Percentiles rank a stretch among this genome's conserved stretches.
Conservation (phyloP, 2,797 vertebrate genomes). For the Micrastur ruficollis region DNA sequence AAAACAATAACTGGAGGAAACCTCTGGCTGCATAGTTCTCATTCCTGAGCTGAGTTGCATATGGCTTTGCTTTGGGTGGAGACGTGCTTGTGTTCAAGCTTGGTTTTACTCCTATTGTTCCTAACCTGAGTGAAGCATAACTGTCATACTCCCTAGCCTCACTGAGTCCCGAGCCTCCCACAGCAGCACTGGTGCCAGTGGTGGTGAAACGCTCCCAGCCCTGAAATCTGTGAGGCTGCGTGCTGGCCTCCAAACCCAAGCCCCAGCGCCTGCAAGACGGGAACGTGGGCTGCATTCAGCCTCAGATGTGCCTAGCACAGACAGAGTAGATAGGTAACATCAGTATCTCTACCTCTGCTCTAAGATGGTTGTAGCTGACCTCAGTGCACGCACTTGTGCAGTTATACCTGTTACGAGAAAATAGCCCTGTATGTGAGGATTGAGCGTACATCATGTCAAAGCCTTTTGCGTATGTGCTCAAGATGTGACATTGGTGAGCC, state of each 20-base stretch:
- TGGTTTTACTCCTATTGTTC: conserved; percentile 1
- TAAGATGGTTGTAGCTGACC: not conserved
- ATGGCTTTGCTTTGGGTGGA: conserved; percentile 54
- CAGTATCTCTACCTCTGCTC: not conserved
- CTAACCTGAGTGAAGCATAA: not conserved
- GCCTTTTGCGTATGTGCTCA: not conserved
- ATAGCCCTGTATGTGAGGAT: not conserved
- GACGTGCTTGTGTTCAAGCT: not conserved
- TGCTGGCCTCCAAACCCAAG: not conserved
- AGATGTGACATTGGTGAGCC: not conserved
- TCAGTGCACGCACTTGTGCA: not conserved
- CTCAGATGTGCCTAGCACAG: not conserved
- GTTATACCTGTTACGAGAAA: not conserved
- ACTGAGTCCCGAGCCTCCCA: not conserved
- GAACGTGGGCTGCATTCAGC: not conserved
- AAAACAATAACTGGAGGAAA: conserved; percentile 55
- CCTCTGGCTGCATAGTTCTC: conserved; percentile 62
- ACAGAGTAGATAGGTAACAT: not conserved
- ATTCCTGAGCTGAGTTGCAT: conserved; percentile 52
- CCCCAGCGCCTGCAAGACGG: not conserved
- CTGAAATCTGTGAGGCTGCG: not conserved
- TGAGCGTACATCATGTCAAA: not conserved
- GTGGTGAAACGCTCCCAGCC: not conserved
- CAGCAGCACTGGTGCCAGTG: not conserved
- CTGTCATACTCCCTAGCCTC: not conserved